A percentile compares a stretch with the other conserved stretches of the same genome.
Conservation (phyloP, 23 tunicate species). For the Halocynthia roretzi region DNA sequence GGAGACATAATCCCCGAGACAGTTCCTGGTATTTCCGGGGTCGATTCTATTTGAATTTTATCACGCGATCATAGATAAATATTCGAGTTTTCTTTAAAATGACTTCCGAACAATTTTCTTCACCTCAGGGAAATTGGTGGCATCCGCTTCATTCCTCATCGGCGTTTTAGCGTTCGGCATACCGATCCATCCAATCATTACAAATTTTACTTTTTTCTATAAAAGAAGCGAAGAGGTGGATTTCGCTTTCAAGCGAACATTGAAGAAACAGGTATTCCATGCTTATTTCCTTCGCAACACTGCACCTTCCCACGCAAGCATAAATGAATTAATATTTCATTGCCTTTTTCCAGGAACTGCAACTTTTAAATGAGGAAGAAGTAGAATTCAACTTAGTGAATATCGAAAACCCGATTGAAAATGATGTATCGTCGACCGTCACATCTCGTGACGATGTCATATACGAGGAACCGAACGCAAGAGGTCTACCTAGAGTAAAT, state of each 20-base stretch:
- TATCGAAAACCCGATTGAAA: no score
- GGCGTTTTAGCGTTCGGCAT: slow-evolving; percentile 55
- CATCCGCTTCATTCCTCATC: slow-evolving; percentile 37
- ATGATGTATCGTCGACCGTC: no score
- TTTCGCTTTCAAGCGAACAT: slow-evolving; percentile 34
- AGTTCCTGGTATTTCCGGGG: slow-evolving; percentile 21
- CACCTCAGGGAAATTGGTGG: slow-evolving; percentile 46
- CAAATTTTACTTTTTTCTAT: slow-evolving; percentile 48
- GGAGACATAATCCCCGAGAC: slow-evolving; percentile 51
- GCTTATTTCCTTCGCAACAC: neutral
- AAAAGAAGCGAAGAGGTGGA: slow-evolving; percentile 23
- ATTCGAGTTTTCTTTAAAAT: neutral
- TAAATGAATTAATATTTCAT: no score
- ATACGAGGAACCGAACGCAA: no score
- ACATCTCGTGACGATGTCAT: no score
- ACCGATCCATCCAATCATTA: slow-evolving; percentile 63
- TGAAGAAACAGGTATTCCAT: slow-evolving; percentile 30
- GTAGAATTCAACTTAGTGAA: no score
- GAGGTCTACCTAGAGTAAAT: no score
- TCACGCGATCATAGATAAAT: neutral
- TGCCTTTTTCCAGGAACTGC: no score
- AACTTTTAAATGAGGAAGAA: no score
- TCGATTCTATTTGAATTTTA: neutral
- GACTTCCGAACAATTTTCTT: neutral
- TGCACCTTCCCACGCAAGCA: no score